A percentile compares a stretch with the other conserved stretches of the same genome.
Conservation (phyloP, 2,888 invertebrate genomes). For the Charanyca ferruginea region DNA sequence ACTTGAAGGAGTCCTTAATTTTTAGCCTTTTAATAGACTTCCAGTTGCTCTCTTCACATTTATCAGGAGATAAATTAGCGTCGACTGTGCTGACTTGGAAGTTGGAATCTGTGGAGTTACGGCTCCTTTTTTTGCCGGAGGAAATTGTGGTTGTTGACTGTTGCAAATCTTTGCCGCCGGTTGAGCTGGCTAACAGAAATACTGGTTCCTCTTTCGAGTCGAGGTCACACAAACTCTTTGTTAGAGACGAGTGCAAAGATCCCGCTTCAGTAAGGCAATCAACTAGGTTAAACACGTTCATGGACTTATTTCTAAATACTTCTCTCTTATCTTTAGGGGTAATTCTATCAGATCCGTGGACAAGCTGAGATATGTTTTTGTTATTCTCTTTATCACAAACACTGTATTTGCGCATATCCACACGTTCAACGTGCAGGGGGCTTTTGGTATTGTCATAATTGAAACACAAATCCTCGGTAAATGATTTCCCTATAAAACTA, state of each 20-base stretch:
- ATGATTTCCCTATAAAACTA: conserved; percentile 81
- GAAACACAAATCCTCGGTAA: conserved; percentile 76
- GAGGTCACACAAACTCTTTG: conserved; percentile 87
- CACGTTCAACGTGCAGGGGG: conserved; percentile 71
- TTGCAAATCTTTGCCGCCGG: conserved; percentile 82
- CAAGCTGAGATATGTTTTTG: conserved; percentile 74
- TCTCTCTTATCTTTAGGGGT: conserved; percentile 85
- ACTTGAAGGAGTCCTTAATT: conserved; percentile 89
- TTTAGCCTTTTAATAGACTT: conserved; percentile 89
- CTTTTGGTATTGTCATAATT: conserved; percentile 72
- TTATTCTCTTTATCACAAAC: conserved; percentile 84
- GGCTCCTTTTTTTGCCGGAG: conserved; percentile 88
- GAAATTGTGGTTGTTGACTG: conserved; percentile 87
- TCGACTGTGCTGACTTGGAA: conserved; percentile 85
- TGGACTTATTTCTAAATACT: conserved; percentile 89
- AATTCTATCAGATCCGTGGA: conserved; percentile 74
- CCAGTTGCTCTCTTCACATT: conserved; percentile 88
- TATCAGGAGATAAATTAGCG: conserved; percentile 84
- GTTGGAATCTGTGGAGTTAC: conserved; percentile 88
- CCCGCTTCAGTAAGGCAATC: conserved; percentile 86
- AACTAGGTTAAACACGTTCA: conserved; percentile 88
- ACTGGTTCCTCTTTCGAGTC: conserved; percentile 85
- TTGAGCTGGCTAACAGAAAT: conserved; percentile 80
- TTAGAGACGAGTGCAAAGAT: conserved; percentile 86
- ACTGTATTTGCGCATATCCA: conserved; percentile 78